phyloP scores from a whole-genome alignment of 2,888 invertebrate species.

The Macrophya annulata region DNA sequence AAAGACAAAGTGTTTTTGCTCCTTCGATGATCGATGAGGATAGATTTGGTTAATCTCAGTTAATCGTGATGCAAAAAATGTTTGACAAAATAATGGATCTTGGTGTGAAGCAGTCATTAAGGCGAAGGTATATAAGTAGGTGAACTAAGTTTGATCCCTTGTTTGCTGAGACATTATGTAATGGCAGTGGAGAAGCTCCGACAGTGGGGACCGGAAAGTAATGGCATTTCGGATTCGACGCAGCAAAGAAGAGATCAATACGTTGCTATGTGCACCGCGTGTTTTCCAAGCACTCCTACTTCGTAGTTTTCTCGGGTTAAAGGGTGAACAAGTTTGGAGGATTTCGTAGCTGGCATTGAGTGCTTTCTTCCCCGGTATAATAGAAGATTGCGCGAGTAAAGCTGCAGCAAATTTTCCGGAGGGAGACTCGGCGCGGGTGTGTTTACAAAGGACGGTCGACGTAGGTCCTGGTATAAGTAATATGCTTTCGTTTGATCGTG shows the following conservation, averaged over 20 bases:
- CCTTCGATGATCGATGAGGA: not conserved
- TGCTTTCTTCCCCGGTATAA: constrained; percentile 23
- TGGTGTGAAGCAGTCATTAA: not conserved
- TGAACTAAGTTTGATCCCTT: not conserved
- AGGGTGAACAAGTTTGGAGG: constrained; percentile 38
- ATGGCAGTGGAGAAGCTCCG: not conserved
- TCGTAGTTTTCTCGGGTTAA: constrained; percentile 5
- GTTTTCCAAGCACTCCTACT: constrained; percentile 19
- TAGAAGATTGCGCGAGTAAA: constrained; percentile 11
- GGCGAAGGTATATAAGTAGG: not conserved
- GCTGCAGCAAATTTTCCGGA: constrained; percentile 29
- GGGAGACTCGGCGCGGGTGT: not conserved
- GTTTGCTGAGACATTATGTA: not conserved
- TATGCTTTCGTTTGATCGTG: constrained; percentile 48
- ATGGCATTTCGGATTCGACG: constrained; percentile 16
- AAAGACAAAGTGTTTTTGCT: not conserved
- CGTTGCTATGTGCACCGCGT: not conserved
- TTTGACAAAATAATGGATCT: not conserved
- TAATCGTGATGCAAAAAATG: not conserved
- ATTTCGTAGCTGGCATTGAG: constrained; percentile 11
- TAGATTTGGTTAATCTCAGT: not conserved
- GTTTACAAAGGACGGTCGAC: constrained; percentile 34
- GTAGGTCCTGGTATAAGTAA: constrained; percentile 27
- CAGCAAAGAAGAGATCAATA: constrained; percentile 41
- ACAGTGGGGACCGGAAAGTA: not conserved